Base-by-base conservation (phyloP, 1,140 invertebrate species). In the Macrosteles quadrilineatus region DNA sequence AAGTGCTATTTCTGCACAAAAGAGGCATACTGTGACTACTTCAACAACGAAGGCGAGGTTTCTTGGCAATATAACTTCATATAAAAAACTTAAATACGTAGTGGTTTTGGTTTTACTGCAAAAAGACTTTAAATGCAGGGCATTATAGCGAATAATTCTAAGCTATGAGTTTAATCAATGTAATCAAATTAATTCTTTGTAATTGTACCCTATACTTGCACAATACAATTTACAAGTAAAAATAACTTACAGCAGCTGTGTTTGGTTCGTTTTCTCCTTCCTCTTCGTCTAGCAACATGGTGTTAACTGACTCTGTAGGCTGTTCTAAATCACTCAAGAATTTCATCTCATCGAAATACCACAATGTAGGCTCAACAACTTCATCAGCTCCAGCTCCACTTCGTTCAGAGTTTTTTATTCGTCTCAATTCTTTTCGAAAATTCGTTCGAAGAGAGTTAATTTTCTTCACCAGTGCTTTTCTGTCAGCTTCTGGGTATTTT, bases 261-360 rank as follows among this genome's bases (percentile, higher is more conserved):
- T 25, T 27, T 14, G 2, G 12, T 12, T 30, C 21, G 25, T 23
- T 67, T 67, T 25, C 69, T 30, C 53, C 62, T 21, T 63, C 55
- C n/a, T n/a, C n/a, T n/a, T n/a, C n/a, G n/a, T n/a, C n/a, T 71
- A 21, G 55, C 71, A 71, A 69, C 55, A 73, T 68, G 25, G 50
- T 75, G 57, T 21, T 70, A 59, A 65, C 40, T 63, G 73, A 73
- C 59, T 40, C 3, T 67, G 67, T 73, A 32, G 73, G 67, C 70
- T 29, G 53, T 62, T 73, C 72, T 30, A 57, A 67, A 29, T 53
- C 23, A 59, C 53, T 25, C 19, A 75, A 66, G 65, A 75, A 74
- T 23, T 27, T 64, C 65, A 74, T 72, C 69, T 73, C 65, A 27
- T 74, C 67, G 50, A 70, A 74, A 75, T 74, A 74, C 73, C 73